Evolutionary conservation across 1,140 invertebrate genomes (phyloP).

Genomic region (Idris sp.): DNA sequence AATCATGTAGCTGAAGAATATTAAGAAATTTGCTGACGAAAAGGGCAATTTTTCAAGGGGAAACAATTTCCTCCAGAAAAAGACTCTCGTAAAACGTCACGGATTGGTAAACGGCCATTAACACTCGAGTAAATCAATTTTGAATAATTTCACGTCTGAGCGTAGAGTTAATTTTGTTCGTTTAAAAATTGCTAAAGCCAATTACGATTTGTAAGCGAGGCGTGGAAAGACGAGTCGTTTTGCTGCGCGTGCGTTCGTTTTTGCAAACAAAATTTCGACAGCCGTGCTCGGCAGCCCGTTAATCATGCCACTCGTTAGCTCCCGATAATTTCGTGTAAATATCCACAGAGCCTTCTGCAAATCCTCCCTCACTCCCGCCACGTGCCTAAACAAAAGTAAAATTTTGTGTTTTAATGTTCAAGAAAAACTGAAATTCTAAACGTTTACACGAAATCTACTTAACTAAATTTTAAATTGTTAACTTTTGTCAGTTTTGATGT

Average conservation of each 20-base stretch:
- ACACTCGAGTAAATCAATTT: slow-evolving; percentile 50
- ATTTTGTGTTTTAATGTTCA: no score
- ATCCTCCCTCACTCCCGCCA: slow-evolving; percentile 51
- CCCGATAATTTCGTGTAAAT: slow-evolving; percentile 68
- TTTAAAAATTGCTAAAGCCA: slow-evolving; percentile 51
- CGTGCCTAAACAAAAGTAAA: slow-evolving; percentile 55
- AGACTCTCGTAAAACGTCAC: slow-evolving; percentile 6
- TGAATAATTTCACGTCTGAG: slow-evolving; percentile 43
- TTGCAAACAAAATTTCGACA: slow-evolving; percentile 51
- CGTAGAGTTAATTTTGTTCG: slow-evolving; percentile 50
- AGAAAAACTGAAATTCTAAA: slow-evolving; percentile 21
- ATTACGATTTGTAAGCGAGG: slow-evolving; percentile 51
- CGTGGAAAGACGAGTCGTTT: slow-evolving; percentile 31
- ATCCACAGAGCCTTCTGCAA: slow-evolving; percentile 40
- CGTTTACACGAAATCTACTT: slow-evolving; percentile 11
- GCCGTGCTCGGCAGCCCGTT: slow-evolving; percentile 62
- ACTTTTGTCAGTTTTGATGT: no score
- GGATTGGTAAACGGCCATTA: slow-evolving; percentile 35
- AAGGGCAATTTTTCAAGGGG: slow-evolving; percentile 28
- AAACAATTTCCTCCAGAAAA: no score
- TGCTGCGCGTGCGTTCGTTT: slow-evolving; percentile 50
- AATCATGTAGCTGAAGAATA: no score
- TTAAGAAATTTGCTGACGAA: no score
- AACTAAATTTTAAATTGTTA: slow-evolving; percentile 8
- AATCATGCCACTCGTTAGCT: slow-evolving; percentile 68